Conservation (phyloP, 2,113 vertebrate species). For the Chelonoidis abingdonii region DNA sequence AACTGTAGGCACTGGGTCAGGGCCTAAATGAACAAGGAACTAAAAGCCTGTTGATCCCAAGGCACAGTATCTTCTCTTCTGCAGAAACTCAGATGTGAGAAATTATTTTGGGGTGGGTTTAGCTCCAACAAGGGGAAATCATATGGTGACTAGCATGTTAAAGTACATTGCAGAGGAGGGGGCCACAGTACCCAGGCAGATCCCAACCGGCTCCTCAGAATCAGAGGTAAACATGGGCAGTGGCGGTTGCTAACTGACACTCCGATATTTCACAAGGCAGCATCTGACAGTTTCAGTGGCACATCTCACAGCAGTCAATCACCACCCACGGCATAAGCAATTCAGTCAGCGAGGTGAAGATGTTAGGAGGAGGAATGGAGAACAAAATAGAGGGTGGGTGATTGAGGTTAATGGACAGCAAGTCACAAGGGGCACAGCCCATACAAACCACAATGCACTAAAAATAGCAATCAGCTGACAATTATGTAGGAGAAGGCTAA, state of each 20-base stretch:
- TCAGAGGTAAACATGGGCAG: neutral
- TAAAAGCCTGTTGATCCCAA: neutral
- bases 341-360: neutral
- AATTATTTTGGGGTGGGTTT: neutral
- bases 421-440: neutral
- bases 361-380: neutral
- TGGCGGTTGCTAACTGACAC: neutral
- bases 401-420: neutral
- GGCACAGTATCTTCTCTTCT: neutral
- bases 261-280: neutral
- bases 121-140: neutral
- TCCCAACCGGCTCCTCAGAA: neutral
- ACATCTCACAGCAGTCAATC: neutral
- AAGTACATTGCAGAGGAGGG: neutral
- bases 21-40: neutral
- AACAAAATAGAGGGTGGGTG: neutral
- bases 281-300: neutral
- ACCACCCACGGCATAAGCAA: neutral
- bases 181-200: neutral
- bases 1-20: neutral
- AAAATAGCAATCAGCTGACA: neutral
- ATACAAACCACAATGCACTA: neutral
- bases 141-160: neutral
- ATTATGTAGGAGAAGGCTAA: neutral
- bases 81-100: neutral